phyloP scores from a whole-genome alignment of 2,113 vertebrate genomes.

The Lepisosteus oculatus region DNA sequence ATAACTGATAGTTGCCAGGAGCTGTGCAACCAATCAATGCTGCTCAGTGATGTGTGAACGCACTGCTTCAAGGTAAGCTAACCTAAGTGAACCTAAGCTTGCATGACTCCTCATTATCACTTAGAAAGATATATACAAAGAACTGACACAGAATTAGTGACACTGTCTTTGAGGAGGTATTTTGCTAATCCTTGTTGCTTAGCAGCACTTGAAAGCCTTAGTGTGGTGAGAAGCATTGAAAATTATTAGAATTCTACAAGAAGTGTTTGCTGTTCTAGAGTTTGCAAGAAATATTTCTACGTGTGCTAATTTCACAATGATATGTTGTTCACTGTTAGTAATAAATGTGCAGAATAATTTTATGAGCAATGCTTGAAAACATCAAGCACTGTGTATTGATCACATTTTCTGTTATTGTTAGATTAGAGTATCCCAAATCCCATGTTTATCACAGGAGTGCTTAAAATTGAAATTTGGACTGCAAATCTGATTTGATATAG shows the following conservation, averaged over 20 bases:
- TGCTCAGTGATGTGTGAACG: conserved; percentile 2
- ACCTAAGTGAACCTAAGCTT: conserved; percentile 3
- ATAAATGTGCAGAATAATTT: too few relatives aligned
- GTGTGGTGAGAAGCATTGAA: conserved; percentile 1
- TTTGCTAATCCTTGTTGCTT: conserved; percentile 23
- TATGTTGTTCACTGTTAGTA: too few relatives aligned
- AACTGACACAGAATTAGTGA: conserved; percentile 16
- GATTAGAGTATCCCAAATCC: too few relatives aligned
- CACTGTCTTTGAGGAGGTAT: conserved; percentile 9
- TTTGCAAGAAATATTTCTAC: too few relatives aligned
- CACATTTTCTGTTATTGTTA: too few relatives aligned
- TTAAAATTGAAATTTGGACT: too few relatives aligned
- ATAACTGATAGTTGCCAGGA: conserved; percentile 15
- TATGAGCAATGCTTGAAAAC: too few relatives aligned
- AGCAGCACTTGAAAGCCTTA: conserved; percentile 10
- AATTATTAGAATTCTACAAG: neutral
- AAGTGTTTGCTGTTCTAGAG: too few relatives aligned
- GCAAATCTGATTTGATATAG: too few relatives aligned
- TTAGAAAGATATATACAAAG: neutral
- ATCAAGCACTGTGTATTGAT: too few relatives aligned
- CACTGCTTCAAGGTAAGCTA: neutral
- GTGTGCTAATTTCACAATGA: too few relatives aligned
- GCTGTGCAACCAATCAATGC: conserved; percentile 31
- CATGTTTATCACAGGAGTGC: too few relatives aligned
- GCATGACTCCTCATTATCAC: conserved; percentile 9